A percentile compares a stretch with the other conserved stretches of the same genome.
Evolutionary conservation across 2,888 invertebrate species (phyloP).

Genomic region (Hylaea fasciaria): DNA sequence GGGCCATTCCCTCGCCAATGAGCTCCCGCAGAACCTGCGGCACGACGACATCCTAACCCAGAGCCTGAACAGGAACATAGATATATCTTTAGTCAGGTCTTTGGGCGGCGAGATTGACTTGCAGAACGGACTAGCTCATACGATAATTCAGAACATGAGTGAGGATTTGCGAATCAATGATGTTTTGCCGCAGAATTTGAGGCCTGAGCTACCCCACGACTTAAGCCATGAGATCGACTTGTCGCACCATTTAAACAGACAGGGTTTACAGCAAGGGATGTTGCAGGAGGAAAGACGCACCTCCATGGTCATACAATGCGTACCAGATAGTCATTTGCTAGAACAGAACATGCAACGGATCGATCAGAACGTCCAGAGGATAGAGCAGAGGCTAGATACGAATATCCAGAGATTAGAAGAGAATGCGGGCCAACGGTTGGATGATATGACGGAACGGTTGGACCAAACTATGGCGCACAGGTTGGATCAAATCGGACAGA

Average conservation of each 20-base stretch:
- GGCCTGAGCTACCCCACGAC: constrained; percentile 56
- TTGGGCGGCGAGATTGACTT: constrained; percentile 47
- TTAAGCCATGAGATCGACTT: constrained; percentile 64
- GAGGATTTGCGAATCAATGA: constrained; percentile 61
- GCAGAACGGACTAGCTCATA: constrained; percentile 59
- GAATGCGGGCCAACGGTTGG: constrained; percentile 49
- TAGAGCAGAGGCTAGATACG: constrained; percentile 27
- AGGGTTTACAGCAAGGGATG: constrained; percentile 59
- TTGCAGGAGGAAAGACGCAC: constrained; percentile 52
- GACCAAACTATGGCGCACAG: constrained; percentile 16
- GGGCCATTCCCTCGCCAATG: constrained; percentile 54
- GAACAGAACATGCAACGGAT: constrained; percentile 29
- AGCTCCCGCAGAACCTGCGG: constrained; percentile 26
- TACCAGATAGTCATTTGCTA: constrained; percentile 31
- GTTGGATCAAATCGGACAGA: constrained; percentile 36
- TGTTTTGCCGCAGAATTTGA: constrained; percentile 52
- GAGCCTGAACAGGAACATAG: constrained; percentile 60
- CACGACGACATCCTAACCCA: constrained; percentile 55
- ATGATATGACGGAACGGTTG: constrained; percentile 26
- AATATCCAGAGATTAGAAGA: constrained; percentile 22
- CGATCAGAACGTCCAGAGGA: constrained; percentile 19
- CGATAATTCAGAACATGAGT: constrained; percentile 59
- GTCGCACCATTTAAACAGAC: constrained; percentile 62
- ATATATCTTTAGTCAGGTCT: constrained; percentile 47
- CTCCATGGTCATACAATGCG: constrained; percentile 45